phyloP scores from a whole-genome alignment of 2,797 vertebrate genomes.

The Crypturellus tataupa region DNA sequence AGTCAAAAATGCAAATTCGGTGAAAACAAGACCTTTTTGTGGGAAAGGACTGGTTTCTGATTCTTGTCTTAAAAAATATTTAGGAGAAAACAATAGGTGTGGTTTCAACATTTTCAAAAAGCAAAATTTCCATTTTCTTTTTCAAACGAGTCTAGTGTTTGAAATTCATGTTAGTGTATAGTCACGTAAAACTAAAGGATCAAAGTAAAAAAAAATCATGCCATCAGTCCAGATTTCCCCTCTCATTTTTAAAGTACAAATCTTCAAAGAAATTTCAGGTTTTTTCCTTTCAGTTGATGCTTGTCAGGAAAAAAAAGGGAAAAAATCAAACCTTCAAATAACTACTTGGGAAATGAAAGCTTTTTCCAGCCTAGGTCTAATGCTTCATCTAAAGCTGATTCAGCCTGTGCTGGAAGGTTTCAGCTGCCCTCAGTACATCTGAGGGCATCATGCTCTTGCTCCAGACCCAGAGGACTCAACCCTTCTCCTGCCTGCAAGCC shows the following conservation, averaged over 20 bases:
- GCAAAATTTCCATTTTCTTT: conserved; percentile 59
- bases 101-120: conserved; percentile 63
- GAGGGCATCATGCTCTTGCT: rapidly evolving
- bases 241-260: background rate
- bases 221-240: background rate
- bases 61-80: conserved; percentile 39
- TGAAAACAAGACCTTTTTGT: conserved; percentile 65
- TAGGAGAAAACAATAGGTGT: conserved; percentile 60
- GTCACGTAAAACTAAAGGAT: background rate
- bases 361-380: conserved; percentile 30
- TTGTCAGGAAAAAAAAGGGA: background rate
- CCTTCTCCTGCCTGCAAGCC: background rate
- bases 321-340: background rate
- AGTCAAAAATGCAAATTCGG: conserved; percentile 70
- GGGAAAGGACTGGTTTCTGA: conserved; percentile 59
- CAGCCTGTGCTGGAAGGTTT: background rate
- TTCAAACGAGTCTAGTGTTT: background rate
- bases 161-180: conserved; percentile 11
- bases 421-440: background rate
- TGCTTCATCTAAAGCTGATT: background rate
- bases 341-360: background rate
- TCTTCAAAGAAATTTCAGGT: background rate
- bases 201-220: background rate
- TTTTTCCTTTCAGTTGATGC: conserved; percentile 33
- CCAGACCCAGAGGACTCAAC: background rate